Evolutionary conservation across 2,888 invertebrate genomes (phyloP).

Genomic region (Rotaria socialis): DNA sequence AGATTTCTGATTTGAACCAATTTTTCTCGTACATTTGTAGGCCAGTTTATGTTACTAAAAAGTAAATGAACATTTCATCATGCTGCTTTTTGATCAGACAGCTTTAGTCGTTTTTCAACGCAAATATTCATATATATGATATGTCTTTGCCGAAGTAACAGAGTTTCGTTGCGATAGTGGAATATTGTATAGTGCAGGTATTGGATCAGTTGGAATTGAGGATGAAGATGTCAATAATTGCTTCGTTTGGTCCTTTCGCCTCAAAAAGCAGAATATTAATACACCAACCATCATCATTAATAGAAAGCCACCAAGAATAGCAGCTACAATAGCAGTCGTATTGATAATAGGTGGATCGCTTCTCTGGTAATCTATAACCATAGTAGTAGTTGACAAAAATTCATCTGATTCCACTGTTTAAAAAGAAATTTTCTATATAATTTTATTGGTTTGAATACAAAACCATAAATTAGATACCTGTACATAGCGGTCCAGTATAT

Average conservation of each 20-base stretch:
- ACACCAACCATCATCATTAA: neutral
- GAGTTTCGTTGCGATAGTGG: neutral
- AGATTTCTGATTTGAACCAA: too few species aligned
- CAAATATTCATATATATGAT: neutral
- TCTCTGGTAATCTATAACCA: too few species aligned
- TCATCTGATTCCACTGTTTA: neutral
- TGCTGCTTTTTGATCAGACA: too few species aligned
- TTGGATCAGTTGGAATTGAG: neutral
- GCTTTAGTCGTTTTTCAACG: too few species aligned
- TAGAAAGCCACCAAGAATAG: neutral
- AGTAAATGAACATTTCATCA: too few species aligned
- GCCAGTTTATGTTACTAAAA: too few species aligned
- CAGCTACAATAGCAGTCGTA: neutral
- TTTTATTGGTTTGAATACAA: neutral
- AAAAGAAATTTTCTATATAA: neutral
- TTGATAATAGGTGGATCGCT: neutral
- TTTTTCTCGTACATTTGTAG: too few species aligned
- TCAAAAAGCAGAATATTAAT: neutral
- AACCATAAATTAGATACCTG: neutral
- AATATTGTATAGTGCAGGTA: neutral
- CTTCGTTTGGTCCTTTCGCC: neutral
- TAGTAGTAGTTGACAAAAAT: neutral
- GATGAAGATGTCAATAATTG: neutral
- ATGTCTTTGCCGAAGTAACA: neutral
- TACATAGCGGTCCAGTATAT: neutral